Evolutionary conservation across 2,113 vertebrate genomes (phyloP).

Genomic region (Phycodurus eques): DNA sequence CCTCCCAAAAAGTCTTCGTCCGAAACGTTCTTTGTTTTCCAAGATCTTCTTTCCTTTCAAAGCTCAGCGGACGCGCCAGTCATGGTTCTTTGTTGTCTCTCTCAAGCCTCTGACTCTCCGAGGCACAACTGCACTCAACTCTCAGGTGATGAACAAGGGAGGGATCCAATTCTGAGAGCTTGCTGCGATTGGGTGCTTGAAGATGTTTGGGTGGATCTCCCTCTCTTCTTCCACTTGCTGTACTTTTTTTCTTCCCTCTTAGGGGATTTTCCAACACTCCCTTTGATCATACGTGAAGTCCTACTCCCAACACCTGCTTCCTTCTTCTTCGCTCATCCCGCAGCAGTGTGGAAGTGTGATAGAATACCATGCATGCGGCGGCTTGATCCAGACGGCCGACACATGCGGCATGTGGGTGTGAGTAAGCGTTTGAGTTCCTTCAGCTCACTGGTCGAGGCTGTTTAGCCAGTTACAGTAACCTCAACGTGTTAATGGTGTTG

Average conservation of each 20-base stretch:
- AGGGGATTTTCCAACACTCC: slow-evolving; percentile 21
- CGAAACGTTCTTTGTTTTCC: slow-evolving; percentile 3
- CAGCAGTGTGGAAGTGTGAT: neutral
- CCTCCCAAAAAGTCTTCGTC: slow-evolving; percentile 5
- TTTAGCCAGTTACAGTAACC: slow-evolving; percentile 79
- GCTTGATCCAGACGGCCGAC: slow-evolving; percentile 40
- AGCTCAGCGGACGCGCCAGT: slow-evolving; percentile 15
- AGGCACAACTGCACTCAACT: slow-evolving; percentile 51
- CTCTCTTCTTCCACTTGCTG: slow-evolving; percentile 3
- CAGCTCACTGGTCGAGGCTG: slow-evolving; percentile 78
- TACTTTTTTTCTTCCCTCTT: slow-evolving; percentile 10
- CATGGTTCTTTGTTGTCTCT: slow-evolving; percentile 31
- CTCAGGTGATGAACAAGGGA: slow-evolving; percentile 68
- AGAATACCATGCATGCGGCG: slow-evolving; percentile 15
- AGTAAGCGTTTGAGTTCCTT: slow-evolving; percentile 35
- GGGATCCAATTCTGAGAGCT: slow-evolving; percentile 55
- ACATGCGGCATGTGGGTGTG: slow-evolving; percentile 48
- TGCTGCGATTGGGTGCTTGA: slow-evolving; percentile 67
- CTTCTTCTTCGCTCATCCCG: slow-evolving; percentile 5
- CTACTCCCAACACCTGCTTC: slow-evolving; percentile 25
- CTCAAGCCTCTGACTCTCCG: slow-evolving; percentile 41
- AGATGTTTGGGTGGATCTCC: slow-evolving; percentile 62
- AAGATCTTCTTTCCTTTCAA: slow-evolving; percentile 11
- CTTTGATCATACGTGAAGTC: slow-evolving; percentile 7
- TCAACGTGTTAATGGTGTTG: slow-evolving; percentile 80